Conservation (phyloP, 1,140 invertebrate genomes). For the Bombyx mori region DNA sequence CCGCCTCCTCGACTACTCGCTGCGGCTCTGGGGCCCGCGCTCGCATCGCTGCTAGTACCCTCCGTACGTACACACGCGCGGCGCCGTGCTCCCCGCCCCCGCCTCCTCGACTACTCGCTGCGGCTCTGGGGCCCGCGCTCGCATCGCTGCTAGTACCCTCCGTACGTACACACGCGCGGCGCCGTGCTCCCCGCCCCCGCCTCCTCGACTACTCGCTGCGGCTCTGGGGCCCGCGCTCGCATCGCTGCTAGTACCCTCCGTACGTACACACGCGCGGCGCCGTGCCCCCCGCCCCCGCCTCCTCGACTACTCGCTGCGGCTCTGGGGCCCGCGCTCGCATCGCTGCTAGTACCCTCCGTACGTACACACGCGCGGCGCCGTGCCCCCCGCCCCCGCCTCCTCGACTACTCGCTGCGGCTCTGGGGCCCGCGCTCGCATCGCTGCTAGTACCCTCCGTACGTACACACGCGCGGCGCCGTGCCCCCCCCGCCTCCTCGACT, state of each 20-base stretch:
- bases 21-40: slow-evolving; percentile 93
- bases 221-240: slow-evolving; percentile 87
- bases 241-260: slow-evolving; percentile 17
- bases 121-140: slow-evolving; percentile 1
- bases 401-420: not conserved
- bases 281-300: slow-evolving; percentile 3
- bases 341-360: slow-evolving; percentile 15
- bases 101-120: slow-evolving; percentile 74
- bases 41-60: slow-evolving; percentile 20
- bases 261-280: too few relatives aligned
- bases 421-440: slow-evolving; percentile 1
- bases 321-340: slow-evolving; percentile 85
- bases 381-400: slow-evolving; percentile 74
- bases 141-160: not conserved
- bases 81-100: not conserved
- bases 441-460: not conserved
- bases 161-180: too few relatives aligned
- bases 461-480: too few relatives aligned
- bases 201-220: slow-evolving; percentile 95
- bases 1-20: slow-evolving; percentile 81
- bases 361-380: slow-evolving; percentile 2
- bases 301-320: slow-evolving; percentile 90
- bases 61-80: not conserved
- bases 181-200: not conserved
- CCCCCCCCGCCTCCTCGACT: slow-evolving; percentile 78